These are phyloP conservation scores for Acanthornis magna DNA, from an alignment of 2,797 vertebrate species.

Conservation along the genomic window DNA sequence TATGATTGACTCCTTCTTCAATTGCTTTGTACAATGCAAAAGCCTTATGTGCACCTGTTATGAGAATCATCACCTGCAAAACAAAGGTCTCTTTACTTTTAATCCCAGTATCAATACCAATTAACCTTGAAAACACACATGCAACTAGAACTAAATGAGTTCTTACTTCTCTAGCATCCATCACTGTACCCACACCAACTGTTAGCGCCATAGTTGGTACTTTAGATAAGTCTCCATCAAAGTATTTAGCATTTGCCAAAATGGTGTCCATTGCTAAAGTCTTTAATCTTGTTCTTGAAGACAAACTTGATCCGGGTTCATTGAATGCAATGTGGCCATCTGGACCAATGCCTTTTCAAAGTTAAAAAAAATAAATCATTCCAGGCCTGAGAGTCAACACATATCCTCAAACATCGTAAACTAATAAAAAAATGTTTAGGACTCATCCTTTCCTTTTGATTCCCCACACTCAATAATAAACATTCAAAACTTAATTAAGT, in stretches of 20 bases:
- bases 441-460: neutral
- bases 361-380: conserved; percentile 49
- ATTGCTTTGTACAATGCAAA: conserved; percentile 85
- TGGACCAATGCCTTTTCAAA: conserved; percentile 82
- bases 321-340: conserved; percentile 86
- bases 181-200: conserved; percentile 84
- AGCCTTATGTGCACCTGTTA: conserved; percentile 84
- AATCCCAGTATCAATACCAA: neutral
- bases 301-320: conserved; percentile 83
- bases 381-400: conserved; percentile 10
- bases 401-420: conserved; percentile 17
- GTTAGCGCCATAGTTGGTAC: conserved; percentile 85
- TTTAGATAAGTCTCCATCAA: conserved; percentile 82
- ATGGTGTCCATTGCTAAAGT: conserved; percentile 85
- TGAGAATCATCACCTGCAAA: conserved; percentile 84
- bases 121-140: conserved; percentile 25
- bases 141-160: conserved; percentile 48
- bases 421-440: neutral
- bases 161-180: conserved; percentile 85
- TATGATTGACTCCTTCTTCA: conserved; percentile 85
- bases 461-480: neutral
- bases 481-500: neutral
- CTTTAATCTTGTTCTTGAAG: conserved; percentile 83
- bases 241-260: conserved; percentile 85
- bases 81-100: conserved; percentile 29